Evolutionary conservation across 2,797 vertebrate species (phyloP).

Genomic region (Tenualosa thibaudeaui): DNA sequence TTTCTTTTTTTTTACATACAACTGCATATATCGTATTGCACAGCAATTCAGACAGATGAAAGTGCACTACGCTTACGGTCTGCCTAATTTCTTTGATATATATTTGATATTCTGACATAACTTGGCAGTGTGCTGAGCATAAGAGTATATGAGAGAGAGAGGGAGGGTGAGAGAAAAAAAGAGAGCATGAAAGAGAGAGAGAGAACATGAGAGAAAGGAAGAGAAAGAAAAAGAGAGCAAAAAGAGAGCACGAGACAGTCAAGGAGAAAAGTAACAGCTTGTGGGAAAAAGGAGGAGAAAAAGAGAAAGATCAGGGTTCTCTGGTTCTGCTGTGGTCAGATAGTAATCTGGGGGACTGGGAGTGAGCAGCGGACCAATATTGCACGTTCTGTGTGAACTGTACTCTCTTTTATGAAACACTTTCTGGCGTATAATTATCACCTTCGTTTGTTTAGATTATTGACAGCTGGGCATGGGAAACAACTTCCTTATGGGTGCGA

Average conservation of each 20-base stretch:
- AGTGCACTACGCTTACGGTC: background rate
- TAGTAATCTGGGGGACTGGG: constrained; percentile 21
- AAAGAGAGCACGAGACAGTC: background rate
- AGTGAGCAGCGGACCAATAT: constrained; percentile 28
- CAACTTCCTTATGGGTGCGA: constrained; percentile 67
- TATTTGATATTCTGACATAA: constrained; percentile 18
- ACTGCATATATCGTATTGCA: background rate
- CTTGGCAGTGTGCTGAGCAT: background rate
- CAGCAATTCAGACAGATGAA: background rate
- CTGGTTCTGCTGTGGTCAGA: constrained; percentile 37
- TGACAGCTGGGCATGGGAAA: constrained; percentile 64
- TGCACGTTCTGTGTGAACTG: constrained; percentile 46
- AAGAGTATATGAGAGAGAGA: background rate
- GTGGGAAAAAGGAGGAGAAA: background rate
- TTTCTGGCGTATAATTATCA: constrained; percentile 67
- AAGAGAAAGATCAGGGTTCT: background rate
- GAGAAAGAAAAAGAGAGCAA: background rate
- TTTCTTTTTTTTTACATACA: background rate
- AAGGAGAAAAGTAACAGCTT: background rate
- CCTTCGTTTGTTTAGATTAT: constrained; percentile 54
- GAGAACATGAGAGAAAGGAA: background rate
- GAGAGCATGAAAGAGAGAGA: background rate
- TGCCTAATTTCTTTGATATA: background rate
- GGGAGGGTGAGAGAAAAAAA: background rate
- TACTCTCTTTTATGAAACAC: constrained; percentile 68